Evolutionary conservation across 2,888 invertebrate genomes (phyloP).

Genomic region (Microchrysa polita): DNA sequence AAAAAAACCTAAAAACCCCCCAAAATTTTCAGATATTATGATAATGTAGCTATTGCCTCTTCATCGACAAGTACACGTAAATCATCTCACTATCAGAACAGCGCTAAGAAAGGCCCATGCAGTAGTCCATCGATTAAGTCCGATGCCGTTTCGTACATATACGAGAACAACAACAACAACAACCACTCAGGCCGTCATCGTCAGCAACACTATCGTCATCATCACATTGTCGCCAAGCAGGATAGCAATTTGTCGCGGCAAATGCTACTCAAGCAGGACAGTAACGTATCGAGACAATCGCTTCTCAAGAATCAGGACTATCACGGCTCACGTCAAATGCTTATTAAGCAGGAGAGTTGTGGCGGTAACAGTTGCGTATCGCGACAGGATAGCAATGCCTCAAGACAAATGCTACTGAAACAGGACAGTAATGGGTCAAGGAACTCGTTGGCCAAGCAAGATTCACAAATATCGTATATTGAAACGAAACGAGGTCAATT

Average conservation of each 20-base stretch:
- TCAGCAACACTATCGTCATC: slow-evolving; percentile 57
- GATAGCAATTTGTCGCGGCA: slow-evolving; percentile 62
- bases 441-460: slow-evolving; percentile 62
- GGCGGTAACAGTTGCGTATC: slow-evolving; percentile 52
- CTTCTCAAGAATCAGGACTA: slow-evolving; percentile 63
- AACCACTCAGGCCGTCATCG: slow-evolving; percentile 47
- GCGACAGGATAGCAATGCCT: slow-evolving; percentile 59
- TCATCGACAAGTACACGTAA: slow-evolving; percentile 87
- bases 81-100: slow-evolving; percentile 84
- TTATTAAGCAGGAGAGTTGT: slow-evolving; percentile 63
- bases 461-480: slow-evolving; percentile 64
- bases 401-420: slow-evolving; percentile 61
- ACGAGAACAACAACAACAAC: slow-evolving; percentile 62
- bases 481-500: slow-evolving; percentile 59
- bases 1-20: slow-evolving; percentile 11
- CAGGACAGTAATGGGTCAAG: slow-evolving; percentile 63
- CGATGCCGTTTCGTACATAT: slow-evolving; percentile 69
- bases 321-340: slow-evolving; percentile 63
- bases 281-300: slow-evolving; percentile 57
- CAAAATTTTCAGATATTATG: slow-evolving; percentile 71
- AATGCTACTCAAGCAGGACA: slow-evolving; percentile 53
- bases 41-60: slow-evolving; percentile 85
- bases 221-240: slow-evolving; percentile 63
- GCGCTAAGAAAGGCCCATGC: slow-evolving; percentile 65
- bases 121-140: slow-evolving; percentile 68